phyloP scores from a whole-genome alignment of 2,888 invertebrate genomes.

The Yponomeuta evonymella region DNA sequence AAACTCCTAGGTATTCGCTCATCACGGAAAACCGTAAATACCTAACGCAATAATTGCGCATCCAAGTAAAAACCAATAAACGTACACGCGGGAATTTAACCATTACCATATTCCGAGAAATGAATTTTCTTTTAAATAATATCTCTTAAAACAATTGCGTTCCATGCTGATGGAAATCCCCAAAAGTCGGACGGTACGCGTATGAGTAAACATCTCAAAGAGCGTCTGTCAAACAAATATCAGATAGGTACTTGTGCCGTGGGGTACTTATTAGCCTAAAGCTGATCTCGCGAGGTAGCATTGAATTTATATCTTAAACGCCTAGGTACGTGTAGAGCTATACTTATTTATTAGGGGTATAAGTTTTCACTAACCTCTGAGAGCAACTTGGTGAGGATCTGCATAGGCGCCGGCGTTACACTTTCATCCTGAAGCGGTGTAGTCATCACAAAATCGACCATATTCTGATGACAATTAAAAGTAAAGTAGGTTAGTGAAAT shows the following conservation, averaged over 20 bases:
- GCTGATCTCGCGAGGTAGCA: not conserved
- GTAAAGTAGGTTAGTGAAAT: not conserved
- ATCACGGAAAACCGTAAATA: too few relatives aligned
- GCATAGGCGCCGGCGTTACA: constrained; percentile 82
- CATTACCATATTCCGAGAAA: too few relatives aligned
- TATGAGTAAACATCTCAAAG: not conserved
- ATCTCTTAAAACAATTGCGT: not conserved
- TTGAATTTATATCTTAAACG: too few relatives aligned
- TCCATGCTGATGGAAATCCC: not conserved
- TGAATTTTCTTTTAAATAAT: too few relatives aligned
- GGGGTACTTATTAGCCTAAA: not conserved
- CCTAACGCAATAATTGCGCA: too few relatives aligned
- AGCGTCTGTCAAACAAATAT: not conserved
- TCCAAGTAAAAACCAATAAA: too few relatives aligned
- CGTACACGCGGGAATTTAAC: too few relatives aligned
- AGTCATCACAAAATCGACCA: constrained; percentile 84
- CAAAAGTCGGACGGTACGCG: not conserved
- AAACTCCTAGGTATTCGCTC: not conserved
- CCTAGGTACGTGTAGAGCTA: too few relatives aligned
- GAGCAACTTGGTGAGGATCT: constrained; percentile 82
- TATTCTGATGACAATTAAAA: constrained; percentile 68
- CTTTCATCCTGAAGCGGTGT: constrained; percentile 86
- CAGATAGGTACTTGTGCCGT: not conserved
- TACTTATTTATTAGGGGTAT: too few relatives aligned
- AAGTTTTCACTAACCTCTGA: constrained; percentile 62